Evolutionary conservation across 2,113 vertebrate genomes (phyloP).

Genomic region (Colistium nudipinnis): DNA sequence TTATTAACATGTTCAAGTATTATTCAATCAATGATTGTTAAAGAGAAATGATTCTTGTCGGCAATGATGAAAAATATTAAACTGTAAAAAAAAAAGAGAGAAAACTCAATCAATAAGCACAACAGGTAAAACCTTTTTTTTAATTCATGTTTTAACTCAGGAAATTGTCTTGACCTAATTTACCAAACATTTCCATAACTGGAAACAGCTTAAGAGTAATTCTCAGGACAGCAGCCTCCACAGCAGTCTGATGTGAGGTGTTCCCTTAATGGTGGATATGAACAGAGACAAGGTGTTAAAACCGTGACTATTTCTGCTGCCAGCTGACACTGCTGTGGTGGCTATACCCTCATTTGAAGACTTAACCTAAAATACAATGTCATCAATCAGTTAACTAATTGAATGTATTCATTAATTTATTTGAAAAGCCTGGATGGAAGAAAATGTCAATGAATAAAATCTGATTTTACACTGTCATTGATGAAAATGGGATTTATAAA

Average conservation of each 20-base stretch:
- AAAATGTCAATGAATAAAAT: not conserved
- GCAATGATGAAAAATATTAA: no score
- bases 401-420: not conserved
- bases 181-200: no score
- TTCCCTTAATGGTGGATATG: not conserved
- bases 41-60: not conserved
- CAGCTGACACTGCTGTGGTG: not conserved
- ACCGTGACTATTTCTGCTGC: not conserved
- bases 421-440: not conserved
- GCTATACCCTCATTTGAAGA: not conserved
- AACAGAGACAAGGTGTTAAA: slow-evolving; percentile 6
- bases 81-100: no score
- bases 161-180: no score
- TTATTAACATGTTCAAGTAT: not conserved
- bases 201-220: no score
- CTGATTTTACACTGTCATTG: not conserved
- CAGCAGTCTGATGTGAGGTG: not conserved
- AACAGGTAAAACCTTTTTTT: no score
- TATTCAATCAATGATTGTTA: not conserved
- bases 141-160: no score
- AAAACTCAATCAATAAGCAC: no score
- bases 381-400: not conserved
- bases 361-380: not conserved
- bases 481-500: not conserved
- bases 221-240: not conserved